These are phyloP conservation scores for Eurosta solidaginis DNA, from an alignment of 1,140 invertebrate genomes.

Conservation along the genomic window DNA sequence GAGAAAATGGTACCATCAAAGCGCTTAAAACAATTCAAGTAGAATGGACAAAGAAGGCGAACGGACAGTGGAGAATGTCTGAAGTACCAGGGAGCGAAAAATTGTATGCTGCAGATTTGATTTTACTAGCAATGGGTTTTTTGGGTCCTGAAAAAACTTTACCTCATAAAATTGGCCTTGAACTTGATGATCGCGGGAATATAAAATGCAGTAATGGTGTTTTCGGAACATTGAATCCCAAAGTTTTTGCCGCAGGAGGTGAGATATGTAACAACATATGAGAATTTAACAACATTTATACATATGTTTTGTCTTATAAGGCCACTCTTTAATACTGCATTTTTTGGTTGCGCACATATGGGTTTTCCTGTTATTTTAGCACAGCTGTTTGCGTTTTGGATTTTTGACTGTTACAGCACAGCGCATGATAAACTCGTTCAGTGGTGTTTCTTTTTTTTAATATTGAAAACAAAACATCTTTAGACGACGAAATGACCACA, in stretches of 20 bases:
- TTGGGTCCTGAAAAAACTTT: slow-evolving; percentile 93
- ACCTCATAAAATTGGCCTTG: slow-evolving; percentile 80
- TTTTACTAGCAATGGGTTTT: slow-evolving; percentile 98
- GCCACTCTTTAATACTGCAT: too few species aligned
- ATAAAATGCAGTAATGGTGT: slow-evolving; percentile 80
- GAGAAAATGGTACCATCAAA: slow-evolving; percentile 85
- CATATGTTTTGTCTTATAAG: too few species aligned
- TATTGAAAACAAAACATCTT: too few species aligned
- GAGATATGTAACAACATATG: too few species aligned
- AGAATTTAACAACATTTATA: too few species aligned
- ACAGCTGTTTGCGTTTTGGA: too few species aligned
- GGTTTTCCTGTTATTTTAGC: too few species aligned
- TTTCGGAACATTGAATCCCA: slow-evolving; percentile 81
- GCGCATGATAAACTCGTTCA: too few species aligned
- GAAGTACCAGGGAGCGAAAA: slow-evolving; percentile 84
- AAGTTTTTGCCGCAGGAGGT: slow-evolving; percentile 97
- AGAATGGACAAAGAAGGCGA: slow-evolving; percentile 91
- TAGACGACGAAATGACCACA: too few species aligned
- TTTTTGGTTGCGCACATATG: too few species aligned
- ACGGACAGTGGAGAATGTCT: slow-evolving; percentile 92
- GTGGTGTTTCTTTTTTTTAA: too few species aligned
- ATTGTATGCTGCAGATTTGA: slow-evolving; percentile 86
- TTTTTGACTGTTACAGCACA: too few species aligned
- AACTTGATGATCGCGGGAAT: slow-evolving; percentile 90
- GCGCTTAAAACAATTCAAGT: slow-evolving; percentile 90